These are phyloP conservation scores for Nettapus auritus DNA, from an alignment of 2,113 vertebrate genomes.

Conservation along the genomic window DNA sequence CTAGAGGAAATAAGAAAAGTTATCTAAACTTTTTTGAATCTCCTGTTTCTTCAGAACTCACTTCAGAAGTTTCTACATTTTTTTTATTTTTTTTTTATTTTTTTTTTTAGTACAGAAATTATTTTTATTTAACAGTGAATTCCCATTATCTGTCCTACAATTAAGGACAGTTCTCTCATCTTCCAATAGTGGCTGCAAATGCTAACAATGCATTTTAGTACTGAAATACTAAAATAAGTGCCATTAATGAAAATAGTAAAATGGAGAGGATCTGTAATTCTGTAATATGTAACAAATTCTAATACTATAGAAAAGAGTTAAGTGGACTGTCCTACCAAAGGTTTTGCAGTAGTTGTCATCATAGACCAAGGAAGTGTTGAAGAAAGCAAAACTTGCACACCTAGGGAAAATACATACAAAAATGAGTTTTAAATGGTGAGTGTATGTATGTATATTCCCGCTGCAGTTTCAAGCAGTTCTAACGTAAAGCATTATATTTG, in stretches of 20 bases:
- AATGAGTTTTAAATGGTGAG: too few species aligned
- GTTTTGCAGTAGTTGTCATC: not conserved
- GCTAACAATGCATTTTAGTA: not conserved
- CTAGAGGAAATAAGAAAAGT: not conserved
- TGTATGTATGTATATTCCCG: not conserved
- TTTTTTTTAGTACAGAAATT: not conserved
- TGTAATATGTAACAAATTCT: not conserved
- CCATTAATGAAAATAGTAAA: rapidly evolving
- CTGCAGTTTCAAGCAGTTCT: not conserved
- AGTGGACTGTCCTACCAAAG: constrained; percentile 54
- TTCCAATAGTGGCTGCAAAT: not conserved
- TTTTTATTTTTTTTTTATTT: too few species aligned
- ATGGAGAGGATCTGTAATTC: not conserved
- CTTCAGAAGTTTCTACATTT: not conserved
- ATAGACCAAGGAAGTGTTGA: constrained; percentile 10
- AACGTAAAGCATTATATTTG: not conserved
- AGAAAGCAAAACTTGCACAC: constrained; percentile 52
- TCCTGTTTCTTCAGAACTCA: not conserved
- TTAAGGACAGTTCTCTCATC: not conserved
- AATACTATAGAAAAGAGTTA: not conserved
- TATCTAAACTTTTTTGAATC: not conserved
- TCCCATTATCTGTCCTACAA: not conserved
- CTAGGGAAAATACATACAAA: constrained; percentile 10
- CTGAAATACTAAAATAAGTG: not conserved
- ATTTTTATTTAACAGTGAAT: not conserved